Percentiles rank a stretch among this genome's conserved stretches.
Evolutionary conservation across 2,797 vertebrate genomes (phyloP).

Genomic region (Silurus aristotelis): DNA sequence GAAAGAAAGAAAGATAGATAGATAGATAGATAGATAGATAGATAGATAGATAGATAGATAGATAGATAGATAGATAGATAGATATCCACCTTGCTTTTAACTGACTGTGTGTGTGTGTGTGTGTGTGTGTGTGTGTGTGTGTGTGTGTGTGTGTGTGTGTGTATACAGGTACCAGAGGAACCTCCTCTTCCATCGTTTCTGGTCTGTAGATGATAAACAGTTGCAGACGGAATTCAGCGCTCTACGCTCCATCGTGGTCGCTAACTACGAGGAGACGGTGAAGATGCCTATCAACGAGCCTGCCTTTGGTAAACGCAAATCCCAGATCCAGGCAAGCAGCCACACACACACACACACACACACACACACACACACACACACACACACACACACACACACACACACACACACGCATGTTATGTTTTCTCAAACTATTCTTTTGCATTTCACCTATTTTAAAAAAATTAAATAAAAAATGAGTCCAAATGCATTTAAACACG

Average conservation of each 20-base stretch:
- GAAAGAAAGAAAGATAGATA: background rate
- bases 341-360: no score
- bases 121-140: background rate
- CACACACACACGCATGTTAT: no score
- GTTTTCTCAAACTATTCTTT: no score
- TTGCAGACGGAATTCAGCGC: constrained; percentile 93
- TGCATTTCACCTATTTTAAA: background rate
- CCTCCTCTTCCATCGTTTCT: constrained; percentile 96
- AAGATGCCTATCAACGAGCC: constrained; percentile 99
- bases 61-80: no score
- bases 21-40: background rate
- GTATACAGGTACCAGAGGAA: constrained; percentile 86
- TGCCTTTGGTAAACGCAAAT: constrained; percentile 86
- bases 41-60: background rate
- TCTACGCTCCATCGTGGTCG: constrained; percentile 91
- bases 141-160: constrained; percentile 2
- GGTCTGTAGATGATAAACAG: constrained; percentile 97
- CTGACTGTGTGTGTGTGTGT: background rate
- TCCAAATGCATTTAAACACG: background rate
- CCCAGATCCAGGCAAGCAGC: constrained; percentile 91
- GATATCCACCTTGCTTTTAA: background rate
- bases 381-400: background rate
- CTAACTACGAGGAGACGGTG: constrained; percentile 94
- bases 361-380: background rate
- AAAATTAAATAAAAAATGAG: background rate